Percentiles rank a stretch among this genome's conserved stretches.
Evolutionary conservation across 1,140 invertebrate species (phyloP).

Genomic region (Magallana ariakensis): DNA sequence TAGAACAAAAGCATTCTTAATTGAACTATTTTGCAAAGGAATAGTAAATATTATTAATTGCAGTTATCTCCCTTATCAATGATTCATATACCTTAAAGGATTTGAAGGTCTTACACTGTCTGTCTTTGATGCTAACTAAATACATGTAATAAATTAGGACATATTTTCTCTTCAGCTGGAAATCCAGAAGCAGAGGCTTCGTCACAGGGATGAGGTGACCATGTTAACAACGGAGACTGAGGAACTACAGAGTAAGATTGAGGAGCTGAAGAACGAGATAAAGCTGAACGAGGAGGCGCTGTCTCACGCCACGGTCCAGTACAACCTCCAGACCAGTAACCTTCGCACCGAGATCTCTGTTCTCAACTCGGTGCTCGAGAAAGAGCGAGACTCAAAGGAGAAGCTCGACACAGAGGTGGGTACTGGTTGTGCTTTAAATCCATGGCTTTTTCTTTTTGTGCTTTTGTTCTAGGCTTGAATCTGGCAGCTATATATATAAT

Average conservation of each 20-base stretch:
- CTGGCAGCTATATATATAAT: too few relatives aligned
- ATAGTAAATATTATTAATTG: too few relatives aligned
- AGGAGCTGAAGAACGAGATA: slow-evolving; percentile 73
- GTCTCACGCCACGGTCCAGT: slow-evolving; percentile 71
- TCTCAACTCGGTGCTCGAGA: slow-evolving; percentile 65
- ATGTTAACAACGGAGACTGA: slow-evolving; percentile 72
- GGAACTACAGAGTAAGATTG: slow-evolving; percentile 69
- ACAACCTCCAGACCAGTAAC: slow-evolving; percentile 69
- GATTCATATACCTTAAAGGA: too few relatives aligned
- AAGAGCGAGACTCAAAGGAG: slow-evolving; percentile 67
- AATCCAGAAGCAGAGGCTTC: slow-evolving; percentile 69
- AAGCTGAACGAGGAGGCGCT: slow-evolving; percentile 76
- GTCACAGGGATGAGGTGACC: slow-evolving; percentile 71
- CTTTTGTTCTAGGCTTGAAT: too few relatives aligned
- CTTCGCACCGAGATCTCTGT: slow-evolving; percentile 64
- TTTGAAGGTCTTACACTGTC: too few relatives aligned
- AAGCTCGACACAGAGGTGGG: slow-evolving; percentile 74
- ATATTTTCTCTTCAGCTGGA: slow-evolving; percentile 66
- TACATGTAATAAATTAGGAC: too few relatives aligned
- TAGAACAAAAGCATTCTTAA: too few relatives aligned
- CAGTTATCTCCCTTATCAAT: too few relatives aligned
- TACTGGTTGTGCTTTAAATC: not conserved
- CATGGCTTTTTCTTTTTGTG: too few relatives aligned
- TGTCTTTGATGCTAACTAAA: too few relatives aligned
- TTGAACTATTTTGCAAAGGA: too few relatives aligned